These are phyloP conservation scores for Mastomys coucha DNA, from an alignment of 2,113 vertebrate species.

Conservation along the genomic window DNA sequence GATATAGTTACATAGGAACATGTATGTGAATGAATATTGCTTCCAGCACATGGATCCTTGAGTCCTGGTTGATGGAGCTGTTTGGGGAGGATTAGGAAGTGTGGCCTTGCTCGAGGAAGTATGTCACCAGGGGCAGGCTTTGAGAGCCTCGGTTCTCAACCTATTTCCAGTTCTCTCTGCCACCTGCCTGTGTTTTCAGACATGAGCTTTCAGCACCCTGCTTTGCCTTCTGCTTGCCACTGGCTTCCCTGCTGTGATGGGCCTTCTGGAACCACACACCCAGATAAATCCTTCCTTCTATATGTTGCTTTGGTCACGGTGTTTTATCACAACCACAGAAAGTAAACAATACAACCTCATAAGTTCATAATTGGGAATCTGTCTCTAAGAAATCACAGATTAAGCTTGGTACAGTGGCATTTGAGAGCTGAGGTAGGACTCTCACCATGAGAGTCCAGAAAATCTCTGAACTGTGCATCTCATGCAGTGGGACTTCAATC, in stretches of 20 bases:
- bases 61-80: not conserved
- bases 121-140: not conserved
- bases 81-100: not conserved
- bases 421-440: not conserved
- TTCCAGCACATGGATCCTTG: not conserved
- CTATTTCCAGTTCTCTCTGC: not conserved
- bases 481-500: too few relatives aligned
- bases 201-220: not conserved
- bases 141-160: not conserved
- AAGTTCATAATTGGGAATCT: not conserved
- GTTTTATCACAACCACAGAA: not conserved
- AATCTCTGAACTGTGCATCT: not conserved
- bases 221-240: not conserved
- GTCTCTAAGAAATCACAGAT: not conserved
- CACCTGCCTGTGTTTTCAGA: not conserved
- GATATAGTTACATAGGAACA: not conserved
- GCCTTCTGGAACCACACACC: not conserved
- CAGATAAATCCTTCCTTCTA: not conserved
- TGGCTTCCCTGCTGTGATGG: not conserved
- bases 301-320: not conserved
- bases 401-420: not conserved
- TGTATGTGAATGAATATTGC: not conserved
- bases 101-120: not conserved
- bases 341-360: not conserved
- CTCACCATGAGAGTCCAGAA: not conserved